Conservation (phyloP, 2,113 vertebrate species). For the Brienomyrus longianalis region DNA sequence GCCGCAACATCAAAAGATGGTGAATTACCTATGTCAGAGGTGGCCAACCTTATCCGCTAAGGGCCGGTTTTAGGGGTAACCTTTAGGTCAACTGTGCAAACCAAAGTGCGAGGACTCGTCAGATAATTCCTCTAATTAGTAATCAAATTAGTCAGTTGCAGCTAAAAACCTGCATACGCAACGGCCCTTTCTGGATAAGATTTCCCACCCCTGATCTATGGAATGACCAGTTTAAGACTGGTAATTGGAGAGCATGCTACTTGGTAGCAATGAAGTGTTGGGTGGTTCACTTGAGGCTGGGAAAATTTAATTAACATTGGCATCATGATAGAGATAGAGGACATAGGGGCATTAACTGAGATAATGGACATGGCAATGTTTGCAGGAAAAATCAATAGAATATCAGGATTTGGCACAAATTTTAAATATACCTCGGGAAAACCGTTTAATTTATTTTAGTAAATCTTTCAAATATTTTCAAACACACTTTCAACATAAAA, state of each 20-base stretch:
- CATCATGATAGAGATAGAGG: conserved; percentile 7
- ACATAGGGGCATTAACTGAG: background rate
- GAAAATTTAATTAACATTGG: conserved; percentile 20
- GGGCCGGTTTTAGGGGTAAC: too few species aligned
- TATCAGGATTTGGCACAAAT: conserved; percentile 5
- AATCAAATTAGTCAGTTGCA: too few species aligned
- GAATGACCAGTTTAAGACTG: conserved; percentile 20
- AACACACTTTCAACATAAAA: background rate
- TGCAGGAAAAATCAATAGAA: conserved; percentile 5
- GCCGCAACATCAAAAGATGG: background rate
- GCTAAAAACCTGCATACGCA: too few species aligned
- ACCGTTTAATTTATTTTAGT: background rate
- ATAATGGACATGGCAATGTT: background rate
- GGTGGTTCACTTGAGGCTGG: conserved; percentile 11
- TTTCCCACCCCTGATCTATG: background rate
- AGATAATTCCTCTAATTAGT: too few species aligned
- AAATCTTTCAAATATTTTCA: background rate
- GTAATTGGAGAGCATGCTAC: conserved; percentile 13
- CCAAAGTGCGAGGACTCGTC: too few species aligned
- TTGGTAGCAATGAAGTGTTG: conserved; percentile 1
- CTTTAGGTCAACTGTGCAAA: too few species aligned
- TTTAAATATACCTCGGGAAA: background rate
- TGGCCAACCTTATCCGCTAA: too few species aligned
- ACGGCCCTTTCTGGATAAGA: too few species aligned
- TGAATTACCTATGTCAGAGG: background rate